Evolutionary conservation across 2,888 invertebrate species (phyloP), one percentile per base, ranked within the genome.

Genomic region (Pasiphila rectangulata): DNA sequence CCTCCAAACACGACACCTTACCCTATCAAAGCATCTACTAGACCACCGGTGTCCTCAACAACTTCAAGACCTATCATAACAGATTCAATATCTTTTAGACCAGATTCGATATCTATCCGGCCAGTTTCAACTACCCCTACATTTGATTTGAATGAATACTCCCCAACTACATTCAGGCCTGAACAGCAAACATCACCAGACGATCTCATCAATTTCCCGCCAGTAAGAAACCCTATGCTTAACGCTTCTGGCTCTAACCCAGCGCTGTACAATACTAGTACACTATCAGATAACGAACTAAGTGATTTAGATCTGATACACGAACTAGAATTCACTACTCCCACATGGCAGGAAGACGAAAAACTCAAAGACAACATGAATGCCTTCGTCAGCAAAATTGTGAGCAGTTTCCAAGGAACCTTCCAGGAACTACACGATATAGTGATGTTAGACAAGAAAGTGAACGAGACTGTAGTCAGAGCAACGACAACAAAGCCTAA

Each of bases 341-440:
- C 95, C 0, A 89, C 91, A 0, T 94, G 96, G 75, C 79, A 88
- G 51, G 94, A 95, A 69, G 95, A 96, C 62, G 93, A 92, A 1
- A 92, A 92, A 44, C 74, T 96, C 1, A 93, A 94, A 58, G 92
- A 94, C 25, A 95, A 95, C 77, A 94, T 96, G 80, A 95, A 94
- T 64, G 85, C 93, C 0, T 93, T 96, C 58, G 96, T 96, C 0
- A 93, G 93, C 63, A 95, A 95, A 75, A 94, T 96, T 9, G 95
- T 96, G 5, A 93, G 94, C 54, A 95, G 95, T 12, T 81, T 96
- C 1, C 95, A 95, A 77, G 94, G 93, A 1, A 95, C 96, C 16
- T 96, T 96, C 74, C 92, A 95, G 61, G 94, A 94, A 38, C 74
- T 96, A 6, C 94, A 94, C 59, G 94, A 95, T 60, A 92, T 96